phyloP scores from a whole-genome alignment of 53 echinoderm and acorn worm species.

The Temnopleurus reevesii region DNA sequence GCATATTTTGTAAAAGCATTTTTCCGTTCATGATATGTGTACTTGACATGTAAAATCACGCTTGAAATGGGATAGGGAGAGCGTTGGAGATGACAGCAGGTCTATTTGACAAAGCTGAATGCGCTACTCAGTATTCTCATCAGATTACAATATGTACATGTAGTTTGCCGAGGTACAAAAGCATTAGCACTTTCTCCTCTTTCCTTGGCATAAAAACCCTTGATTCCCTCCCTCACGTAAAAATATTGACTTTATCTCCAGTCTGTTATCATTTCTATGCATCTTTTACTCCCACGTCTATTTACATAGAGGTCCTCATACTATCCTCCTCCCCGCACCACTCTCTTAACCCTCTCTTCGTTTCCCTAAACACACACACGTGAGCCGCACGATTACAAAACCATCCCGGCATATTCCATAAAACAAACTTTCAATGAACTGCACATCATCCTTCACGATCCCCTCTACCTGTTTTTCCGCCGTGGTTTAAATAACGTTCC shows the following conservation, averaged over 20 bases:
- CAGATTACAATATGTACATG: background rate
- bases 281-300: slow-evolving; percentile 17
- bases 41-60: too few relatives aligned
- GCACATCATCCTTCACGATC: background rate
- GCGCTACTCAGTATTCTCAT: too few relatives aligned
- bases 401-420: background rate
- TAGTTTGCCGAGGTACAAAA: background rate
- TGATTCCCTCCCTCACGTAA: background rate
- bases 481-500: background rate
- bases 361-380: slow-evolving; percentile 18
- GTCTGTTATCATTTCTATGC: slow-evolving; percentile 26
- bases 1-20: too few relatives aligned
- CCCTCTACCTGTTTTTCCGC: background rate
- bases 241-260: slow-evolving; percentile 9
- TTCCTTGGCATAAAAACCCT: background rate
- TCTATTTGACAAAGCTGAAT: too few relatives aligned
- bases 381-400: background rate
- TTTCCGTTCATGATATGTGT: too few relatives aligned
- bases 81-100: too few relatives aligned
- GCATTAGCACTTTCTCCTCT: background rate
- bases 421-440: background rate
- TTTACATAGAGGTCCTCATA: slow-evolving; percentile 2
- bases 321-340: background rate
- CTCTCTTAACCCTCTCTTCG: background rate
- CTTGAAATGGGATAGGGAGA: too few relatives aligned